Conservation (phyloP, 2,888 invertebrate genomes). For the Oeneis ivallda region DNA sequence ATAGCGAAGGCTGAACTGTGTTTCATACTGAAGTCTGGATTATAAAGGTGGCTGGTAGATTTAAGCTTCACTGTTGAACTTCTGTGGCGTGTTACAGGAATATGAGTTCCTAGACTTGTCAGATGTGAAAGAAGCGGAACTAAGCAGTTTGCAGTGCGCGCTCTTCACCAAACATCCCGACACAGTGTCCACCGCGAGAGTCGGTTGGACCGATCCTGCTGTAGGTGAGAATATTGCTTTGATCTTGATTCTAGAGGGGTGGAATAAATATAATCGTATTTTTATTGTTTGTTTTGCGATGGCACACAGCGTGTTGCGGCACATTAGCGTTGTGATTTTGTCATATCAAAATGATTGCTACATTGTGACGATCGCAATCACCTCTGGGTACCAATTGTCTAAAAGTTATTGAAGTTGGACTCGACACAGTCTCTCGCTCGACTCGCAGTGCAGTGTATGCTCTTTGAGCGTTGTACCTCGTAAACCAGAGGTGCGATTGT, state of each 20-base stretch:
- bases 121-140: slow-evolving; percentile 86
- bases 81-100: slow-evolving; percentile 77
- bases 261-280: neutral
- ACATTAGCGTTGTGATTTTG: too few relatives aligned
- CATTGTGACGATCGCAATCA: too few relatives aligned
- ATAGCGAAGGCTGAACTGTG: too few relatives aligned
- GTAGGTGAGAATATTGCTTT: slow-evolving; percentile 55
- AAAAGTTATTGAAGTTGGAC: too few relatives aligned
- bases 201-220: slow-evolving; percentile 62
- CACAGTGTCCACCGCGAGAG: slow-evolving; percentile 55
- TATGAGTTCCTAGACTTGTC: slow-evolving; percentile 89
- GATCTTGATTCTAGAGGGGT: neutral
- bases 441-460: too few relatives aligned
- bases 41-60: slow-evolving; percentile 40
- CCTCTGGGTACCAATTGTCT: too few relatives aligned
- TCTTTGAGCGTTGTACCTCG: too few relatives aligned
- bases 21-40: slow-evolving; percentile 19
- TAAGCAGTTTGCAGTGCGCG: slow-evolving; percentile 83
- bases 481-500: too few relatives aligned
- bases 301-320: too few relatives aligned
- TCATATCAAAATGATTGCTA: too few relatives aligned
- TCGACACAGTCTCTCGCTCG: too few relatives aligned
- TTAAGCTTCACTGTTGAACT: slow-evolving; percentile 44
- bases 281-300: neutral
- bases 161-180: slow-evolving; percentile 71